These are phyloP conservation scores for Caenorhabditis japonica DNA, from an alignment of 2,888 invertebrate genomes.

Conservation along the genomic window DNA sequence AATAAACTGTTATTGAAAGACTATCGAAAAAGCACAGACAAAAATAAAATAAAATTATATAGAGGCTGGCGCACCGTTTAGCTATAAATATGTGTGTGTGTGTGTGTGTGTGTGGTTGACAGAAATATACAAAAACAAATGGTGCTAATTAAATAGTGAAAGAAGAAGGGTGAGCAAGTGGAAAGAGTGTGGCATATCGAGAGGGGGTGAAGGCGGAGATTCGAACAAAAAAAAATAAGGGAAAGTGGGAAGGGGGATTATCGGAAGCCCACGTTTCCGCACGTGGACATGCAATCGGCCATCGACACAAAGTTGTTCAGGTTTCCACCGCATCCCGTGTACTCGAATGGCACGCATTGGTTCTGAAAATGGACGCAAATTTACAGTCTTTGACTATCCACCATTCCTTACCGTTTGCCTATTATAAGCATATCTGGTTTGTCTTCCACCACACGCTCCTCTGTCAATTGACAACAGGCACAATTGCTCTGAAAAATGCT, in stretches of 20 bases:
- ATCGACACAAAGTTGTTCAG: slow-evolving; percentile 75
- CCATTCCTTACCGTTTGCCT: slow-evolving; percentile 68
- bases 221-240: slow-evolving; percentile 1
- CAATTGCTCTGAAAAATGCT: slow-evolving; percentile 69
- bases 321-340: slow-evolving; percentile 76
- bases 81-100: slow-evolving; percentile 15
- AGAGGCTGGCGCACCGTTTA: too few species aligned
- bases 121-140: slow-evolving; percentile 18
- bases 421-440: slow-evolving; percentile 75
- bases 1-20: background rate
- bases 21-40: background rate
- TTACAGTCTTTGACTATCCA: too few species aligned
- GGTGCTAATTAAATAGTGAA: background rate
- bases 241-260: slow-evolving; percentile 5
- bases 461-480: slow-evolving; percentile 75
- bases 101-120: background rate
- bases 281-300: slow-evolving; percentile 73
- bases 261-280: slow-evolving; percentile 73
- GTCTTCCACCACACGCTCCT: slow-evolving; percentile 74
- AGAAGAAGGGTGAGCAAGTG: slow-evolving; percentile 8
- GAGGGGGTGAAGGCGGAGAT: slow-evolving; percentile 29
- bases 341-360: slow-evolving; percentile 75
- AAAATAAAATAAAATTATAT: slow-evolving; percentile 11
- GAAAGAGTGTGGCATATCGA: slow-evolving; percentile 40
- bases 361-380: slow-evolving; percentile 63